Evolutionary conservation across 2,797 vertebrate species (phyloP), one percentile per base, ranked within the genome.

Genomic region (Etheostoma nigrum): DNA sequence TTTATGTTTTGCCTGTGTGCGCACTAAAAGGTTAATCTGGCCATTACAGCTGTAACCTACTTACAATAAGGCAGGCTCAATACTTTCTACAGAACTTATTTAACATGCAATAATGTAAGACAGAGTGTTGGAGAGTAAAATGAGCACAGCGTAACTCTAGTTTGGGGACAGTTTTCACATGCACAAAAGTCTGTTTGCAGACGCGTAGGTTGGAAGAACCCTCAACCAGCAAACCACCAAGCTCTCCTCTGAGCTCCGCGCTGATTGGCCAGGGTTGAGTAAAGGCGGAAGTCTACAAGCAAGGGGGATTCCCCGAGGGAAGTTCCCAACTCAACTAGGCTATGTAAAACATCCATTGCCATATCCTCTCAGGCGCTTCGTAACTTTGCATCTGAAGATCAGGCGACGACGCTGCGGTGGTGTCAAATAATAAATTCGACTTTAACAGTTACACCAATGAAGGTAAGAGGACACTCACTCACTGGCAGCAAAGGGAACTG

Each of bases 301-400:
- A 42, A 40, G 89, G 95, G 95, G 95, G 95, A 95, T 96, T 96
- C 95, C 95, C 95, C 95, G 95, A 94, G 94, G 95, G 95, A 96
- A 96, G 94, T 96, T 96, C 95, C 95, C 95, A 94, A 92, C 90
- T 94, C 93, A 77, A 86, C 83, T 80, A 86, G 91, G 90, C 91
- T 92, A 91, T 90, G 92, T 93, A 93, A 94, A 94, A 95, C 93
- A 92, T 84, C 92, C 90, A 84, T 80, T 86, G 87, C 89, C 91
- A 94, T 94, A 95, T 95, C 94, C 93, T 94, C 94, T 86, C 68
- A 42, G 23, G 76, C 79, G 86, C 88, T 74, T 89, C 85, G 79
- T 81, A 89, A 86, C 88, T 89, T 75, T 84, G 88, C 84, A 81
- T 85, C 73, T 69, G 72, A 85, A 85, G 79, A 88, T 77, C 23